These are phyloP conservation scores for Onthophagus sagittarius DNA, from an alignment of 2,888 invertebrate species.

Conservation along the genomic window DNA sequence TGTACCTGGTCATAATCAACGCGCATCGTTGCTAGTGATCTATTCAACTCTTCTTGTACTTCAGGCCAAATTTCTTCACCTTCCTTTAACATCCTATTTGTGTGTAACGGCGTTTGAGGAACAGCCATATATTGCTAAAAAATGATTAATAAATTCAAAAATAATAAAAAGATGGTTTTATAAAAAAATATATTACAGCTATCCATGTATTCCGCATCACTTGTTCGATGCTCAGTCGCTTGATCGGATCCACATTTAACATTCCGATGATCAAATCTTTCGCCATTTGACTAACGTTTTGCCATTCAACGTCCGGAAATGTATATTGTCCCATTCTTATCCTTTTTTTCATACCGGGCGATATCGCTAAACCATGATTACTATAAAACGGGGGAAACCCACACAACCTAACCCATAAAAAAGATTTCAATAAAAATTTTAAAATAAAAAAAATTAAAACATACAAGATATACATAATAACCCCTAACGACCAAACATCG, in stretches of 20 bases:
- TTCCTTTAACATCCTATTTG: constrained; percentile 83
- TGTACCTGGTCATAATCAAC: constrained; percentile 96
- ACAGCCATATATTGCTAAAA: constrained; percentile 70
- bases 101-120: constrained; percentile 92
- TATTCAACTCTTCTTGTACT: constrained; percentile 98
- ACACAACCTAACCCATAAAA: constrained; percentile 61
- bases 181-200: constrained; percentile 51
- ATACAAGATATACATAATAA: constrained; percentile 97
- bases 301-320: constrained; percentile 95
- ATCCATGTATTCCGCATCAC: constrained; percentile 89
- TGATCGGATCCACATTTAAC: constrained; percentile 90
- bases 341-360: constrained; percentile 98
- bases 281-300: constrained; percentile 88
- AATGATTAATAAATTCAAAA: constrained; percentile 16
- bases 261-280: constrained; percentile 94
- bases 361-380: constrained; percentile 95
- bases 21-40: constrained; percentile 95
- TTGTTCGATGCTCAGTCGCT: constrained; percentile 85
- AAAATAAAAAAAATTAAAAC: constrained; percentile 39
- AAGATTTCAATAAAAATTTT: neutral
- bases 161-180: too few relatives aligned
- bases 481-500: constrained; percentile 98
- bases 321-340: constrained; percentile 96
- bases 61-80: constrained; percentile 94
- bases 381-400: constrained; percentile 99